phyloP scores from a whole-genome alignment of 2,888 invertebrate species.

The Caenorhabditis sp. region DNA sequence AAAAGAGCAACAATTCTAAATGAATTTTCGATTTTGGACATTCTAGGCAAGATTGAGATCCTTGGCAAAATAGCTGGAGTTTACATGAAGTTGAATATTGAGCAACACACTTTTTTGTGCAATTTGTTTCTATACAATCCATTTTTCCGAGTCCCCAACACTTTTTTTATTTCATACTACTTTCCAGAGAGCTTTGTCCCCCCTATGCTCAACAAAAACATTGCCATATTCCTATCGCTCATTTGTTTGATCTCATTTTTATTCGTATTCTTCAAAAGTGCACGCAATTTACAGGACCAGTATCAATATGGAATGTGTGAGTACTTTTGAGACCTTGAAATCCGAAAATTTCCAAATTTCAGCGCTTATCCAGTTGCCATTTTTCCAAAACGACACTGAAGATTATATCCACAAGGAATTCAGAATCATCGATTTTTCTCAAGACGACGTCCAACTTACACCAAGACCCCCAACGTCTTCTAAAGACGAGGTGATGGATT shows the following conservation, averaged over 20 bases:
- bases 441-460: background rate
- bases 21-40: too few relatives aligned
- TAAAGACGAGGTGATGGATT: constrained; percentile 27
- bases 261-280: constrained; percentile 25
- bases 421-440: background rate
- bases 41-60: too few relatives aligned
- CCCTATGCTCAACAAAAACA: constrained; percentile 38
- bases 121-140: background rate
- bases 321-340: too few relatives aligned
- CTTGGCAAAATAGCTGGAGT: too few relatives aligned
- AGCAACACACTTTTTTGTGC: too few relatives aligned
- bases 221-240: constrained; percentile 35
- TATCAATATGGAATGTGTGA: constrained; percentile 50
- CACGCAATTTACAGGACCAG: constrained; percentile 17
- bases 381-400: constrained; percentile 13
- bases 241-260: constrained; percentile 32
- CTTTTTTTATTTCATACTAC: too few relatives aligned
- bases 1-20: too few relatives aligned
- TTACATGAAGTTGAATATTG: too few relatives aligned
- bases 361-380: constrained; percentile 46
- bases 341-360: constrained; percentile 7
- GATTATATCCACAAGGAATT: background rate
- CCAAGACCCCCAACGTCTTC: constrained; percentile 7
- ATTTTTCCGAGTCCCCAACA: constrained; percentile 15
- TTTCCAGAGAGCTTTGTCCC: too few relatives aligned